Conservation (phyloP, 2,113 vertebrate genomes). For the Sminthopsis crassicaudata region DNA sequence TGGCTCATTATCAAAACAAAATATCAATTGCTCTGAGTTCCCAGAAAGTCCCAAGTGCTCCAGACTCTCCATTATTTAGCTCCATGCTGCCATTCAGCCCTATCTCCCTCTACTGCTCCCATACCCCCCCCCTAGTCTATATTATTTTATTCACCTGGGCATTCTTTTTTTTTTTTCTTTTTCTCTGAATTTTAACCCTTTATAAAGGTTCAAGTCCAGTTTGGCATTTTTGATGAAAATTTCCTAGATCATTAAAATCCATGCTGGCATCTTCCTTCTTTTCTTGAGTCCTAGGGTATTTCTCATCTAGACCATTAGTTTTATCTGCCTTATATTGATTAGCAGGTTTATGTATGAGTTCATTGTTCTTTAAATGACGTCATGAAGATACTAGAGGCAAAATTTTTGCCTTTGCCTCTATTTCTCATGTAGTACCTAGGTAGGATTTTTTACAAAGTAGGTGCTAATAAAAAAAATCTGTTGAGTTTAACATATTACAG, state of each 20-base stretch:
- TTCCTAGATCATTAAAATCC: neutral
- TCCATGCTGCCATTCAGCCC: neutral
- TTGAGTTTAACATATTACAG: neutral
- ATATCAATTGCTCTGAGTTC: neutral
- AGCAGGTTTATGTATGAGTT: neutral
- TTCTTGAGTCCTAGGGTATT: neutral
- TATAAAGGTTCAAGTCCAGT: neutral
- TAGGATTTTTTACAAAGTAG: neutral
- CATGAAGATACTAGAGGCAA: neutral
- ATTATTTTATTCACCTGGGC: neutral
- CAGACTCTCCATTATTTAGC: neutral
- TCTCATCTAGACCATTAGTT: neutral
- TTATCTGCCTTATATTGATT: neutral
- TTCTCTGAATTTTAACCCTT: neutral
- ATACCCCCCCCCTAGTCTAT: no score
- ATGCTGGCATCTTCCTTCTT: neutral
- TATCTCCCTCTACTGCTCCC: neutral
- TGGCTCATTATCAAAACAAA: no score
- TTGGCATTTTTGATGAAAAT: neutral
- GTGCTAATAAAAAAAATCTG: neutral
- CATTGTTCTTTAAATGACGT: neutral
- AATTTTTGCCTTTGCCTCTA: neutral
- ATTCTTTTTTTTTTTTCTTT: neutral
- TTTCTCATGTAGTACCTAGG: neutral
- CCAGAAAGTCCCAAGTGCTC: neutral